phyloP scores from a whole-genome alignment of 2,113 vertebrate genomes.

The Bubalus kerabau region DNA sequence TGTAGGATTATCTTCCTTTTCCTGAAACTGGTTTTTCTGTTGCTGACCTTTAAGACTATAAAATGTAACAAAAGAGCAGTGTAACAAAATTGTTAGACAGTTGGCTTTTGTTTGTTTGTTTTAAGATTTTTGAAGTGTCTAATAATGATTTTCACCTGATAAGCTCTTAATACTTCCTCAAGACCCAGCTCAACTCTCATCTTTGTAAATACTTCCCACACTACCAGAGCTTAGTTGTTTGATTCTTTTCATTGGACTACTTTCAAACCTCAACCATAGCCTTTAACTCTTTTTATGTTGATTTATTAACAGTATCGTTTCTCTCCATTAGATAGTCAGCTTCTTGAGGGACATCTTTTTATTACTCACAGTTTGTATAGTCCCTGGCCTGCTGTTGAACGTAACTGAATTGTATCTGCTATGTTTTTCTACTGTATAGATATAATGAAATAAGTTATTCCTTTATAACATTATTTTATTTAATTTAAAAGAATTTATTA shows the following conservation, averaged over 20 bases:
- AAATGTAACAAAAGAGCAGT: not conserved
- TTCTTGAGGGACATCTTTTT: not conserved
- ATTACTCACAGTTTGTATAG: not conserved
- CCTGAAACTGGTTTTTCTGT: constrained; percentile 14
- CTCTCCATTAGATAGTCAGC: not conserved
- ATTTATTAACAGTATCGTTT: not conserved
- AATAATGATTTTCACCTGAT: not conserved
- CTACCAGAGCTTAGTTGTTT: not conserved
- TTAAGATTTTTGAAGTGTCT: not conserved
- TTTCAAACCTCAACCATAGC: not conserved
- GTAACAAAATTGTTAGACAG: not conserved
- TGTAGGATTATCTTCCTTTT: not conserved
- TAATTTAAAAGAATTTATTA: not conserved
- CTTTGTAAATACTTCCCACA: not conserved
- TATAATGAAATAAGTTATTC: not conserved
- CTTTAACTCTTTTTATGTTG: not conserved
- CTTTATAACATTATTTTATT: not conserved
- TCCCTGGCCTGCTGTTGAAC: not conserved
- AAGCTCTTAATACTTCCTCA: not conserved
- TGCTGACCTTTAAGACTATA: not conserved
- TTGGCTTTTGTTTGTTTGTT: not conserved
- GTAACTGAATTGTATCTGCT: not conserved
- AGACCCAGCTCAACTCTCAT: not conserved
- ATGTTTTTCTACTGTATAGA: not conserved
- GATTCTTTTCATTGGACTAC: not conserved